Base-by-base conservation (phyloP, 2,113 vertebrate genomes). In the Saccopteryx bilineata region DNA sequence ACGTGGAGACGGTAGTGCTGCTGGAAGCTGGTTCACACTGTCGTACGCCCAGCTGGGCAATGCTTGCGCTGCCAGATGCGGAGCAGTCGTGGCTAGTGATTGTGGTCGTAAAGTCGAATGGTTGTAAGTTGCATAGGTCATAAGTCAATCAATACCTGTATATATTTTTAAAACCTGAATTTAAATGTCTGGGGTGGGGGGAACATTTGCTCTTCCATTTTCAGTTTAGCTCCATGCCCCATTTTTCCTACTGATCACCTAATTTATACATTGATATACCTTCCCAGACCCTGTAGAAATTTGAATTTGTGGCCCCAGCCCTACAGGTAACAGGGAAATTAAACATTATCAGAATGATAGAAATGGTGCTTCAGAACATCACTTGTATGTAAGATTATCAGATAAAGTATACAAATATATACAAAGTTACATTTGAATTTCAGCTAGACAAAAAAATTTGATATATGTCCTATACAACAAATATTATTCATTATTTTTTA, bases 121-220 rank as follows among this genome's bases (percentile, higher is more conserved):
- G 39, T 39, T n/a, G n/a, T n/a, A n/a, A n/a, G n/a, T n/a, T 39
- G 39, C 39, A 39, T 39, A 39, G 39, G 39, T 39, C 39, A 39
- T 39, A 39, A 39, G 39, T 39, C 39, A 39, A 39, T 39, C 39
- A 3, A 39, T 39, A 39, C 39, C 39, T 39, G 39, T 39, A 39
- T 18, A 26, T 68, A 46, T 18, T 74, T 79, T 69, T 48, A 8
- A 94, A 84, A 63, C 81, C 65, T 33, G 81, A 90, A 61, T 88
- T 24, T 84, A 61, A 80, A 61, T 15, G 10, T 88, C 82, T 78
- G 9, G 9, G 50, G 15, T 60, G 4, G 13, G 23, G 48, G 48
- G 7, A 54, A 75, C 9, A 60, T 23, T 26, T 19, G 2, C 39
- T 81, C 48, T 80, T 52, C 19, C 13, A 17, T 60, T 83, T 75